Base-by-base conservation (phyloP, 2,113 vertebrate species). In the Microtus oregoni region DNA sequence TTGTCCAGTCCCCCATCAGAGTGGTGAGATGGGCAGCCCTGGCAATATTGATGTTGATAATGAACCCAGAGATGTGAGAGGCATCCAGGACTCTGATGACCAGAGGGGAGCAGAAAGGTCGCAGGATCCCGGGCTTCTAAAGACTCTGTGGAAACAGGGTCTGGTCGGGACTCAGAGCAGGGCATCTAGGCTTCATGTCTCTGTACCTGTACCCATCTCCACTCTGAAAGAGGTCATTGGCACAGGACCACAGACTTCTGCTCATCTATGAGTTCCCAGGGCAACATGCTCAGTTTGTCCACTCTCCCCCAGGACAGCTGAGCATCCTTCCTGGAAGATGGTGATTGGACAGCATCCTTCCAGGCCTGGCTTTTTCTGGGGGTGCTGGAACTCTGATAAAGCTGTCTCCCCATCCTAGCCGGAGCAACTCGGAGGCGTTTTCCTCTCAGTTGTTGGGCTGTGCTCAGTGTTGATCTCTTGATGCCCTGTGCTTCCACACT, bases 221-320 rank as follows among this genome's bases (percentile, higher is more conserved):
- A 55, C 28, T 35, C 55, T 11, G 30, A 82, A 75, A 7, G 68
- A 28, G 63, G 38, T 20, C 24, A 10, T 20, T 0, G 38, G 61
- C 35, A 0, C 22, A 6, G 14, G 24, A 0, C 4, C n/a, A 22
- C 8, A 41, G 44, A 30, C 12, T 14, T 32, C 13, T 35, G 5
- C 12, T 32, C 65, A 61, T 7, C 63, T 73, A 38, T 13, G 58
- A n/a, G 72, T 65, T 72, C 77, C 6, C 1, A 72, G 41, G n/a
- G 87, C 20, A 14, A 28, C 44, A 7, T 70, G 14, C 22, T 41
- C 11, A 11, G 26, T 1, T 26, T 30, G 50, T 30, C 44, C 4
- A 14, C 6, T 7, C 52, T 32, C 70, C 11, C 55, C 0, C 0
- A 2, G 0, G 10, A 17, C 30, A 7, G 70, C 77, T 50, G 7